phyloP scores from a whole-genome alignment of 2,888 invertebrate genomes.

The Spisula solida region DNA sequence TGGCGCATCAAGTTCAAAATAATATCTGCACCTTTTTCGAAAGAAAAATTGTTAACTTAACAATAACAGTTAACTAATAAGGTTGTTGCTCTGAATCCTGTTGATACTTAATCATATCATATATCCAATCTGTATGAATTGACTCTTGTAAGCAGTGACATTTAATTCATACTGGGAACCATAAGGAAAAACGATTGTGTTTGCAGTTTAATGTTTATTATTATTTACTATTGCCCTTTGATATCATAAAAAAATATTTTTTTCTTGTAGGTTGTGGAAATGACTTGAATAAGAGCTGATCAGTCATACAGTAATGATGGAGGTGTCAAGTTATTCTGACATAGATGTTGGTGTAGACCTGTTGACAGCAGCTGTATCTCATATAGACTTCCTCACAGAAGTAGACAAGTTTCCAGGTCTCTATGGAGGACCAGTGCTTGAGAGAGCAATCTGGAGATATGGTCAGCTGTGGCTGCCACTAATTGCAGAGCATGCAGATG shows the following conservation, averaged over 20 bases:
- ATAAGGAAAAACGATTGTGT: too few relatives aligned
- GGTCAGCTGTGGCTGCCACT: conserved; percentile 88
- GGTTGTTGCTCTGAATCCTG: too few relatives aligned
- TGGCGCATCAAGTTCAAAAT: too few relatives aligned
- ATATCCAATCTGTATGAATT: too few relatives aligned
- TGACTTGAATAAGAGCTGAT: not conserved
- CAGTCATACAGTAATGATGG: conserved; percentile 2
- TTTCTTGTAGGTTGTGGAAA: not conserved
- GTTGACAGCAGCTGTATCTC: conserved; percentile 73
- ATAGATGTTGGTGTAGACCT: conserved; percentile 77
- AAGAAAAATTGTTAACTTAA: too few relatives aligned
- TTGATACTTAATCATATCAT: too few relatives aligned
- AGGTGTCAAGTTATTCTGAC: conserved; percentile 41
- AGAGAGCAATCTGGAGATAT: conserved; percentile 88
- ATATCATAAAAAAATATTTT: not conserved
- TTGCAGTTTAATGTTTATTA: too few relatives aligned
- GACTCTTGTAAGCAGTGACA: too few relatives aligned
- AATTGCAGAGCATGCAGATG: conserved; percentile 79
- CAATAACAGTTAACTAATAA: too few relatives aligned
- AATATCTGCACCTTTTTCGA: too few relatives aligned
- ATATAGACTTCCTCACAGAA: conserved; percentile 80
- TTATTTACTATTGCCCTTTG: too few relatives aligned
- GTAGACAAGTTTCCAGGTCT: conserved; percentile 77
- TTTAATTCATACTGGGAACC: too few relatives aligned
- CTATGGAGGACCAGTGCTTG: conserved; percentile 84